Evolutionary conservation across 2,888 invertebrate species (phyloP), one percentile per base, ranked within the genome.

Genomic region (Blomia tropicalis): DNA sequence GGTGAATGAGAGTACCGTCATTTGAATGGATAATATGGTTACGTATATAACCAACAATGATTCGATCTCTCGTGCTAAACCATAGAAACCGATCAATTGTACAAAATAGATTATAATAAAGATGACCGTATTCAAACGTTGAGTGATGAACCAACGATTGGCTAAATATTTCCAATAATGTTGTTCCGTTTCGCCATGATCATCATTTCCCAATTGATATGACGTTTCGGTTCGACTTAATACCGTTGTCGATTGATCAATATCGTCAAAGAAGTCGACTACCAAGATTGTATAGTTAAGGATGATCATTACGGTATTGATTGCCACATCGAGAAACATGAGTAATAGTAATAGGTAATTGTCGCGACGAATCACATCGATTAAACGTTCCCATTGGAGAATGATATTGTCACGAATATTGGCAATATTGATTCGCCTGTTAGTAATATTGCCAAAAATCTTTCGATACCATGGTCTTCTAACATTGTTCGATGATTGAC

Each of bases 231-330:
- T 14, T 11, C 7, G 7, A 11, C 17, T 36, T 7, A 17, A 11
- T 17, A 36, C 36, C 36, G 36, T 17, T 11, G 51, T 47, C 11
- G 51, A 47, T n/a, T n/a, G n/a, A 7, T 47, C 51, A n/a, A 47
- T 47, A n/a, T 47, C 27, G 51, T 47, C 51, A n/a, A 47, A 47
- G 51, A 47, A 47, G 51, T 47, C 51, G n/a, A 47, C n/a, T 7
- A 47, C 51, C 51, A 47, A n/a, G 11, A 27, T 47, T 7, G 51
- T 47, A n/a, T 47, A 47, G 51, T 47, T 47, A 14, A 47, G 51
- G 5, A 47, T 27, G 7, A 47, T 11, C 51, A 47, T 47, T 7
- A 19, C 23, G 7, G 51, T 47, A n/a, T 47, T 47, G 7, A 47
- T n/a, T 14, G n/a, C 7, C 51, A 47, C 51, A n/a, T 47, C 51